Evolutionary conservation across 2,888 invertebrate genomes (phyloP).

Genomic region (Yponomeuta sedellus): DNA sequence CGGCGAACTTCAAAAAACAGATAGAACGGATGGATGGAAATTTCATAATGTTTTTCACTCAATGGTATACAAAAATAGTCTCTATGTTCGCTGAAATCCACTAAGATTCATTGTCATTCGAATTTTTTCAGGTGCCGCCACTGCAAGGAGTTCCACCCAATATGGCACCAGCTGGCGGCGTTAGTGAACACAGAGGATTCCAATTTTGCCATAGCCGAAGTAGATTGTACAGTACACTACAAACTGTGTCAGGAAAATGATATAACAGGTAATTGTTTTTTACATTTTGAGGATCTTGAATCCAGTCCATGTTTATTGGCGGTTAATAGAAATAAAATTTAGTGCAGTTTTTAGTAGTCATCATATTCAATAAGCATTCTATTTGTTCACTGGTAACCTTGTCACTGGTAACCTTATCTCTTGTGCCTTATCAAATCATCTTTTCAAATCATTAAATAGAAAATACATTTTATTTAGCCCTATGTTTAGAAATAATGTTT

Average conservation of each 20-base stretch:
- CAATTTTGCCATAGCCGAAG: constrained; percentile 84
- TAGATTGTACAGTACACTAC: constrained; percentile 85
- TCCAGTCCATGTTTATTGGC: too few relatives aligned
- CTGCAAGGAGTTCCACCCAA: constrained; percentile 85
- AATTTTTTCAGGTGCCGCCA: constrained; percentile 84
- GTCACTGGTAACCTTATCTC: too few relatives aligned
- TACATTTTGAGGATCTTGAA: too few relatives aligned
- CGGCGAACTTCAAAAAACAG: constrained; percentile 78
- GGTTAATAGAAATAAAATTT: too few relatives aligned
- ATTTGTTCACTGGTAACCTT: too few relatives aligned
- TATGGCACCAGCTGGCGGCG: constrained; percentile 85
- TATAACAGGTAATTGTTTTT: constrained; percentile 76
- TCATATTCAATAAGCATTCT: too few relatives aligned
- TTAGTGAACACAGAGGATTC: constrained; percentile 79
- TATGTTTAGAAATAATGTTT: too few relatives aligned
- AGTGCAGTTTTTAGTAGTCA: too few relatives aligned
- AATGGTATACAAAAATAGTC: constrained; percentile 77
- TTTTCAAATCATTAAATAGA: too few relatives aligned
- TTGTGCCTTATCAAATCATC: too few relatives aligned
- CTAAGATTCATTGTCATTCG: constrained; percentile 10
- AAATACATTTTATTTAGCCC: too few relatives aligned
- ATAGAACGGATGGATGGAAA: constrained; percentile 80
- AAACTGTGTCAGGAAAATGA: constrained; percentile 84
- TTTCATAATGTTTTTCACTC: constrained; percentile 88
- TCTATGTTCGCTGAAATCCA: neutral